A percentile compares a stretch with the other conserved stretches of the same genome.
phyloP scores from a whole-genome alignment of 2,797 vertebrate species.

The Siniperca obscura region DNA sequence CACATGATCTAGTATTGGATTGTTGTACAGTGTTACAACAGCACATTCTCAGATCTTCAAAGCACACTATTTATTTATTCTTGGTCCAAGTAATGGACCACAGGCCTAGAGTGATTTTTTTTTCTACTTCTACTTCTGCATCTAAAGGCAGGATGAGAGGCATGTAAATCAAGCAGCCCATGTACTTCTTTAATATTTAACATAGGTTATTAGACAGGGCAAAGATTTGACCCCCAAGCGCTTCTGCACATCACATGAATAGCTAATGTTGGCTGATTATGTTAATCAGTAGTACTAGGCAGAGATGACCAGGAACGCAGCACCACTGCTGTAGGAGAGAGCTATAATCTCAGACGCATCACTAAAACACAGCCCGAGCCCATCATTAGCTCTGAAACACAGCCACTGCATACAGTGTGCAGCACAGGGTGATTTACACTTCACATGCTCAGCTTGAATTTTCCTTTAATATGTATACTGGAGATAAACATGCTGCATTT shows the following conservation, averaged over 20 bases:
- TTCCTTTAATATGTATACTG: constrained; percentile 77
- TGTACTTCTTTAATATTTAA: constrained; percentile 90
- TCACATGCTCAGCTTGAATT: constrained; percentile 79
- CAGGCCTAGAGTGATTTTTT: constrained; percentile 72
- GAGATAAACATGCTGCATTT: constrained; percentile 80
- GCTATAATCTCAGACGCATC: constrained; percentile 82
- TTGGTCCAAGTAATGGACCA: constrained; percentile 70
- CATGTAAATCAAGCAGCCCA: constrained; percentile 86
- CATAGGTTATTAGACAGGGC: constrained; percentile 89
- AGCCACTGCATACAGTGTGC: constrained; percentile 66
- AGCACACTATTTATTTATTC: constrained; percentile 58
- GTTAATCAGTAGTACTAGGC: constrained; percentile 84
- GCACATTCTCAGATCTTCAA: constrained; percentile 57
- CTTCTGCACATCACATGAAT: constrained; percentile 87
- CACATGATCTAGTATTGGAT: constrained; percentile 40
- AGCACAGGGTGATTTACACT: constrained; percentile 78
- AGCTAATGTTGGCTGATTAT: constrained; percentile 89
- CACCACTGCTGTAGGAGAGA: constrained; percentile 78
- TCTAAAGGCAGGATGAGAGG: constrained; percentile 83
- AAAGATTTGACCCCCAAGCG: constrained; percentile 86
- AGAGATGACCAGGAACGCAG: constrained; percentile 83
- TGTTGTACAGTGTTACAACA: constrained; percentile 54
- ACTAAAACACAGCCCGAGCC: constrained; percentile 81
- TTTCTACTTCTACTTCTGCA: constrained; percentile 67
- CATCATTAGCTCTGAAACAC: constrained; percentile 81